Conservation (phyloP, 2,888 invertebrate species). For the Nemurella pictetii region DNA sequence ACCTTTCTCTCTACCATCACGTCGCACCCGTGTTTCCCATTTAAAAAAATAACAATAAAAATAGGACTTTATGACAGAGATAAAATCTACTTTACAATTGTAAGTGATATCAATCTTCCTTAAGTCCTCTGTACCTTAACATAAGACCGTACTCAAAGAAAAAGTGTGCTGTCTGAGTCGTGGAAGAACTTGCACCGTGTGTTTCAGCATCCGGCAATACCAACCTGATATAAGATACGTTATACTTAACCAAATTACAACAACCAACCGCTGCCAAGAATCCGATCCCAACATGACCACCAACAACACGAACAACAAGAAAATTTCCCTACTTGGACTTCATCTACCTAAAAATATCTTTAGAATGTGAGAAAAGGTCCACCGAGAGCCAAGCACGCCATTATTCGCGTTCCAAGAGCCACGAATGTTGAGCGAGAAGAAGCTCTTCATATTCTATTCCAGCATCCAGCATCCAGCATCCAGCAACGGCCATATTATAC, state of each 20-base stretch:
- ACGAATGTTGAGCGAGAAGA: background rate
- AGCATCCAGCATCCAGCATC: background rate
- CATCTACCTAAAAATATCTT: background rate
- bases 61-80: background rate
- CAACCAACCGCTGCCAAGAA: background rate
- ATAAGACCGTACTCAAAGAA: background rate
- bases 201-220: background rate
- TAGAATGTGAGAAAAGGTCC: background rate
- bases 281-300: background rate
- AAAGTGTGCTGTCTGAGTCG: background rate
- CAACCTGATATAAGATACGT: background rate
- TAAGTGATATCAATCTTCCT: constrained; percentile 5
- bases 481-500: background rate
- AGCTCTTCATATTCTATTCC: background rate
- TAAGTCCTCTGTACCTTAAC: background rate
- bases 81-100: background rate
- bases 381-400: background rate
- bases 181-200: background rate
- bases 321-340: background rate
- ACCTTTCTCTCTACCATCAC: background rate
- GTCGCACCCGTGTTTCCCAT: background rate
- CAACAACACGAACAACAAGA: background rate
- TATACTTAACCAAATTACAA: background rate
- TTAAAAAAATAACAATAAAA: constrained; percentile 5
- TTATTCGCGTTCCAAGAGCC: background rate